Evolutionary conservation across 2,797 vertebrate species (phyloP), one percentile per base, ranked within the genome.

Genomic region (Manis pentadactyla): DNA sequence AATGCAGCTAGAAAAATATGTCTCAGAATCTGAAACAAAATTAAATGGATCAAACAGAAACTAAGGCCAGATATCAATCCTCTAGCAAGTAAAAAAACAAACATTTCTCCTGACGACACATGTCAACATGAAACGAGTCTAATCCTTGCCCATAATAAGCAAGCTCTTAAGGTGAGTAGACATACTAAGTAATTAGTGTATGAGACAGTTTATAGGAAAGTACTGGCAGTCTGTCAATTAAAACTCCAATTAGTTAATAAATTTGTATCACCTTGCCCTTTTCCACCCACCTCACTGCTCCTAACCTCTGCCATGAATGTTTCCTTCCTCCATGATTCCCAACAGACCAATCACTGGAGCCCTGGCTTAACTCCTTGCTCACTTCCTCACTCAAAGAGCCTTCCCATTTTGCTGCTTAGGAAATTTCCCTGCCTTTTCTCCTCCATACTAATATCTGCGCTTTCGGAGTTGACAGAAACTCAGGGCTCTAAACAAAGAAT

Each of bases 141-240:
- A 10, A 11, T 64, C 42, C 55, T 87, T n/a, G 39, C 12, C n/a
- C 37, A n/a, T 51, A 61, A n/a, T 19, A 61, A 93, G 8, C 15
- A 71, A n/a, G 3, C 31, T 73, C 31, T 63, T 49, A 49, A 63
- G 25, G 13, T 68, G 51, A 94, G 6, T 12, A 61, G 57, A 82
- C 55, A 64, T 68, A 63, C 25, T 71, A 71, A 95, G 87, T 46
- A 77, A 69, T 64, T 82, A 81, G n/a, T 79, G n/a, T 77, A 75
- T 77, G 23, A 92, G n/a, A 59, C 7, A 29, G 15, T 31, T 91
- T 85, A 83, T 66, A 75, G 55, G 55, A 82, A 87, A 61, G 64
- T 12, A 61, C 39, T 57, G n/a, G 39, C 13, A 55, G 39, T 34
- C 39, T 86, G 63, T 92, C 92, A 90, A 86, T 79, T 64, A 86